Evolutionary conservation across 2,888 invertebrate genomes (phyloP).

Genomic region (Drosophila peninsularis): DNA sequence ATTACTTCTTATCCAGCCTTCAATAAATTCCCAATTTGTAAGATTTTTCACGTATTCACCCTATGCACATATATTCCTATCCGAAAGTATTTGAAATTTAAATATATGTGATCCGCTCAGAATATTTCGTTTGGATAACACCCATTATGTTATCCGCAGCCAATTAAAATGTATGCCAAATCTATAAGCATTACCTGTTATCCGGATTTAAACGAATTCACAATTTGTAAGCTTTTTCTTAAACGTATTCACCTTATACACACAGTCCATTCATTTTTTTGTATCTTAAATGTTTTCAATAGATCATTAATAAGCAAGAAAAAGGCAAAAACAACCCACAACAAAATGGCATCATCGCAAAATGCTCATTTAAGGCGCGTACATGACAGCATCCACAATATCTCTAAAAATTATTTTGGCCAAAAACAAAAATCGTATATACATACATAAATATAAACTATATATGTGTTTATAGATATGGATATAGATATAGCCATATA

Average conservation of each 20-base stretch:
- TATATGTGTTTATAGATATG: constrained; percentile 12
- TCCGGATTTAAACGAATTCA: constrained; percentile 39
- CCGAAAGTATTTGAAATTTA: background rate
- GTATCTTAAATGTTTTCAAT: constrained; percentile 9
- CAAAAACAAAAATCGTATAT: constrained; percentile 14
- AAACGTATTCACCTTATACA: constrained; percentile 45
- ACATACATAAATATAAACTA: background rate
- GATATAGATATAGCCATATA: constrained; percentile 12
- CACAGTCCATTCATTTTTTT: constrained; percentile 30
- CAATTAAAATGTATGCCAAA: constrained; percentile 1
- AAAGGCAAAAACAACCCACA: constrained; percentile 45
- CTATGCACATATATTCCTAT: background rate
- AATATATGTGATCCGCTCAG: background rate
- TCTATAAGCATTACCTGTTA: constrained; percentile 32
- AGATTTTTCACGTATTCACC: too few relatives aligned
- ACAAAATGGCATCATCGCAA: constrained; percentile 69
- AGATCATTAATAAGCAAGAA: constrained; percentile 28
- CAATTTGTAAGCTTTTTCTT: constrained; percentile 29
- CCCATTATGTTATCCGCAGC: background rate
- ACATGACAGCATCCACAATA: constrained; percentile 73
- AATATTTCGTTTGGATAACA: background rate
- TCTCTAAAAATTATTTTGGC: constrained; percentile 62
- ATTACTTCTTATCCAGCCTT: background rate
- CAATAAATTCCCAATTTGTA: too few relatives aligned
- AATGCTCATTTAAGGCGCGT: constrained; percentile 74